Base-by-base conservation (phyloP, 2,888 invertebrate species). In the Phyto melanocephala region DNA sequence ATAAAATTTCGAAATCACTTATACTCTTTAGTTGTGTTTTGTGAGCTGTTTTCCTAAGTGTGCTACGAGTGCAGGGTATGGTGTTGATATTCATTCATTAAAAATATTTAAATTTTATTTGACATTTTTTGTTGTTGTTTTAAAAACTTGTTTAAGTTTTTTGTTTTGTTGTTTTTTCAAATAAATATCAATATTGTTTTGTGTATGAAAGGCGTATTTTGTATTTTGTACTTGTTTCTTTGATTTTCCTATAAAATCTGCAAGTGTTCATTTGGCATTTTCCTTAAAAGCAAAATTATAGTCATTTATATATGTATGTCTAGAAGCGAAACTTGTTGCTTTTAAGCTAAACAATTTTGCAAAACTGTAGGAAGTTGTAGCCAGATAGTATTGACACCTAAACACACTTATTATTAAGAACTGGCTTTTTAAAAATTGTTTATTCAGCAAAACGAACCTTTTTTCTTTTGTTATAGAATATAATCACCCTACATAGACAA, bases 301-400 rank as follows among this genome's bases (percentile, higher is more conserved):
- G n/a, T n/a, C n/a, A n/a, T n/a, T n/a, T n/a, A n/a, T n/a, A n/a
- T 54, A 1, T 15, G 20, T 10, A 24, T 37, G 45, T 62, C 45
- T 35, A 45, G 72, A 77, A 81, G 62, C 77, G 68, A 81, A 77
- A 81, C 77, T 81, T 77, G 77, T 81, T 81, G 56, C 37, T 58
- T 45, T 13, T 17, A 62, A 54, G 13, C 24, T 52, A n/a, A 15
- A 10, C 15, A 40, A 50, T 33, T 22, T 71, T 28, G 24, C 40
- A 24, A 35, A 50, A 33, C 70, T 54, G 72, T 82, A 80, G 80
- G 74, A 60, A 70, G 74, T 75, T 72, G 28, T 6, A 13, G 22
- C 35, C 5, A 68, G 37, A 54, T 70, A 74, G 42, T 65, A 60
- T 42, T 62, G 35, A 77, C 78, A 72, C 77, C 80, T 22, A 76